Base-by-base conservation (phyloP, 2,113 vertebrate genomes). In the Capreolus pygargus region DNA sequence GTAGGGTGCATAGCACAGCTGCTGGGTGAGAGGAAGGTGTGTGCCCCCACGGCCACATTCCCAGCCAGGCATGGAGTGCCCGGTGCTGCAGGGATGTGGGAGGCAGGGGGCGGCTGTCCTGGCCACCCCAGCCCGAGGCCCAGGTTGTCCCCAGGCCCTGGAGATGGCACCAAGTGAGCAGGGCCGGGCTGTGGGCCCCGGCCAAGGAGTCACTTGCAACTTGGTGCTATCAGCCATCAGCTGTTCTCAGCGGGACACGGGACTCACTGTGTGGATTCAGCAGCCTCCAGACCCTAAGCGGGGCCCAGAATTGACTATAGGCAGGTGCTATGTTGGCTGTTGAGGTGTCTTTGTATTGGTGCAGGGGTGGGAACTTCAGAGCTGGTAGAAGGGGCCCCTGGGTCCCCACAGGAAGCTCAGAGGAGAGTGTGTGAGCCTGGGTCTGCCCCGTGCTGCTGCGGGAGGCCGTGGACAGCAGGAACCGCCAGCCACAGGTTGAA, bases 21-120 rank as follows among this genome's bases (percentile, higher is more conserved):
- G 30, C 11, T 2, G 21, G 11, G 14, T 57, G 7, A 28, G 16
- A 12, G 17, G 2, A 19, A 7, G 19, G n/a, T 52, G 58, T 10
- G 30, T 19, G 55, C 43, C 39, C 1, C 39, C 19, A 3, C 0
- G 7, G 52, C 43, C 0, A 0, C 33, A 0, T 12, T n/a, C 81
- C 43, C 58, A 17, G 84, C n/a, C 7, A 6, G 52, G 74, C 33
- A 2, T 6, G 58, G 27, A 30, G 39, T 12, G 5, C 14, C 47
- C 7, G 0, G 23, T 0, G 1, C 60, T 4, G 7, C 17, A 1
- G 52, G 43, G 25, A 1, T 1, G 4, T 1, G 12, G 52, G 21
- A 83, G 5, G 17, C n/a, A 13, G 67, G 1, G 11, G 9, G n/a
- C 43, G n/a, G 89, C 61, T 23, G 12, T 30, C 39, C 33, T 0